Evolutionary conservation across 2,113 vertebrate genomes (phyloP).

Genomic region (Pluvianellus socialis): DNA sequence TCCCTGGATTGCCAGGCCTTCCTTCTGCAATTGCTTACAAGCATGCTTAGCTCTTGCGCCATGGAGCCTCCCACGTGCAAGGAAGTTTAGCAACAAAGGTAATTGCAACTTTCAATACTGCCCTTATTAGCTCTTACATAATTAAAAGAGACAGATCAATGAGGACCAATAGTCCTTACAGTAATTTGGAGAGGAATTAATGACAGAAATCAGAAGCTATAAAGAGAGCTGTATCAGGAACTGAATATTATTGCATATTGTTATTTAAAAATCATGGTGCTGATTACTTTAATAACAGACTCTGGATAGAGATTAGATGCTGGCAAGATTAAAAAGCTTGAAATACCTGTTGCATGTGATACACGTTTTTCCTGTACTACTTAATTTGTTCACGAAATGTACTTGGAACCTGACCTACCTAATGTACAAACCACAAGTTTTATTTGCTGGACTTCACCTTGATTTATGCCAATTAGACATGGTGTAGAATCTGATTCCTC

Average conservation of each 20-base stretch:
- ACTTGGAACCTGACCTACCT: neutral
- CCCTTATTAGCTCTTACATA: neutral
- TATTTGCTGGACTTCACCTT: neutral
- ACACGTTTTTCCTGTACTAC: neutral
- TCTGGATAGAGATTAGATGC: neutral
- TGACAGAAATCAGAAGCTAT: neutral
- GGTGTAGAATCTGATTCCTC: neutral
- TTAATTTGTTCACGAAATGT: neutral
- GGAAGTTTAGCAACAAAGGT: neutral
- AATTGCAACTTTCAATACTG: neutral
- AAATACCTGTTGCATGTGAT: neutral
- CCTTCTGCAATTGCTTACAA: neutral
- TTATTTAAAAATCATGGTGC: neutral
- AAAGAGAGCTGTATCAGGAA: neutral
- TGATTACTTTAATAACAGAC: constrained; percentile 8
- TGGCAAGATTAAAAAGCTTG: neutral
- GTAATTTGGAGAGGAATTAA: neutral
- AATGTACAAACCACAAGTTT: neutral
- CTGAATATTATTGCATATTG: neutral
- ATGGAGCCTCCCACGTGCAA: neutral
- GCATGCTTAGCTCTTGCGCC: neutral
- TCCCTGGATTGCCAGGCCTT: neutral
- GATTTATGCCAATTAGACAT: neutral
- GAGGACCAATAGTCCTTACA: neutral
- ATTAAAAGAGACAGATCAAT: neutral